These are phyloP conservation scores for Ibidorhyncha struthersii DNA, from an alignment of 2,113 vertebrate species.

Conservation along the genomic window DNA sequence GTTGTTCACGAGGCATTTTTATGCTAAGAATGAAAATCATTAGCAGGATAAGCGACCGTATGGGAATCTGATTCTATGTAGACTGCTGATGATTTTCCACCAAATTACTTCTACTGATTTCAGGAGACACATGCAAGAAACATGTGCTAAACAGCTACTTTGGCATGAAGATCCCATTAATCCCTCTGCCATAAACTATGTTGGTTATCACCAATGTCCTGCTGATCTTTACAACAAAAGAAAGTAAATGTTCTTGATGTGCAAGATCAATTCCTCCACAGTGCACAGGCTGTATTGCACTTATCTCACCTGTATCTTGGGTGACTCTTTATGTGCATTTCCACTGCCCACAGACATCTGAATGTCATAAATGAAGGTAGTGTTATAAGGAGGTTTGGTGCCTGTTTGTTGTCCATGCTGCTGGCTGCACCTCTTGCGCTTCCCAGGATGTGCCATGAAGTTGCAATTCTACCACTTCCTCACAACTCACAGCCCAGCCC, in stretches of 20 bases:
- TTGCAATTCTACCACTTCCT: neutral
- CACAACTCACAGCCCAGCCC: neutral
- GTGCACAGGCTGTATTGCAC: neutral
- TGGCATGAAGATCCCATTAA: neutral
- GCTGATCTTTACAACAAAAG: neutral
- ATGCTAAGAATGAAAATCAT: neutral
- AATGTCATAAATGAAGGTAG: neutral
- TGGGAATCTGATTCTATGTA: neutral
- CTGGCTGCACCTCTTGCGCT: neutral
- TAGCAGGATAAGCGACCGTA: neutral
- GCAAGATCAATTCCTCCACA: neutral
- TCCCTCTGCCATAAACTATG: neutral
- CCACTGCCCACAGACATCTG: neutral
- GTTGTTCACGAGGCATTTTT: neutral
- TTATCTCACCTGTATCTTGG: too few species aligned
- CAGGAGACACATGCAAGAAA: neutral
- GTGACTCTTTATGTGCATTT: neutral
- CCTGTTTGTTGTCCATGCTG: neutral
- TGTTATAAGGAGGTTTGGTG: neutral
- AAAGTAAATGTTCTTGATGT: neutral
- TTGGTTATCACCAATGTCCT: neutral
- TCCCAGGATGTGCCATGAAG: neutral
- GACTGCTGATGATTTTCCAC: neutral
- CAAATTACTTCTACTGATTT: neutral
- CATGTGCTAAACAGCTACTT: neutral